Percentiles rank a stretch among this genome's conserved stretches.
These are phyloP conservation scores for Drosophila fuyamai DNA, from an alignment of 1,140 invertebrate species.

Conservation along the genomic window DNA sequence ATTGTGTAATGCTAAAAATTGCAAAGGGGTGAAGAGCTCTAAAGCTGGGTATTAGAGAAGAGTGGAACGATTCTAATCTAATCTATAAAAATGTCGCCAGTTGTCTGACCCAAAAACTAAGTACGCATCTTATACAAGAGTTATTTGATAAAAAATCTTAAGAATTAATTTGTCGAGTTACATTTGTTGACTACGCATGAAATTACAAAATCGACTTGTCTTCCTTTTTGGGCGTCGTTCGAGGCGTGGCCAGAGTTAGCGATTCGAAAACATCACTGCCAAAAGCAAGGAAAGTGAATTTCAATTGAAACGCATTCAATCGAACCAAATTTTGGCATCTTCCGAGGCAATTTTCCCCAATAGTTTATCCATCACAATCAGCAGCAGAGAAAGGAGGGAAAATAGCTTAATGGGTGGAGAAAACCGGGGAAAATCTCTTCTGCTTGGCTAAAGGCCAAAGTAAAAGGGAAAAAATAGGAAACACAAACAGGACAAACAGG, in stretches of 20 bases:
- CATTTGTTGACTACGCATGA: neutral
- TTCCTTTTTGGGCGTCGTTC: neutral
- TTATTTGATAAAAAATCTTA: too few relatives aligned
- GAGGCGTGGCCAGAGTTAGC: conserved; percentile 52
- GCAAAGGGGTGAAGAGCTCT: conserved; percentile 1
- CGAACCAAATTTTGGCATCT: conserved; percentile 34
- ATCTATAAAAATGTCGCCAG: conserved; percentile 55
- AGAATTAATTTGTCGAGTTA: neutral
- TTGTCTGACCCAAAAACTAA: conserved; percentile 33
- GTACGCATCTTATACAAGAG: too few relatives aligned
- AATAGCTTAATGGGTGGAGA: conserved; percentile 4
- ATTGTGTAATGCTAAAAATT: conserved; percentile 36
- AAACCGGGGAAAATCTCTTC: conserved; percentile 61
- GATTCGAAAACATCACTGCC: conserved; percentile 58
- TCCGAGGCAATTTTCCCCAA: conserved; percentile 50
- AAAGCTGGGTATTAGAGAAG: conserved; percentile 4
- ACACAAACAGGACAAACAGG: conserved; percentile 54
- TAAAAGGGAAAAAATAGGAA: conserved; percentile 13
- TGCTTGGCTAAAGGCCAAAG: conserved; percentile 68
- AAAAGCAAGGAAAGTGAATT: conserved; percentile 61
- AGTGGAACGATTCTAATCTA: conserved; percentile 6
- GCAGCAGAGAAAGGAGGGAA: conserved; percentile 32
- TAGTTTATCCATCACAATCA: conserved; percentile 83
- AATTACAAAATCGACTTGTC: conserved; percentile 1
- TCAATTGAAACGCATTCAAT: conserved; percentile 77